A percentile compares a stretch with the other conserved stretches of the same genome.
These are phyloP conservation scores for Virgularia gustaviana DNA, from an alignment of 92 coral and sea anemone genomes.

Conservation along the genomic window DNA sequence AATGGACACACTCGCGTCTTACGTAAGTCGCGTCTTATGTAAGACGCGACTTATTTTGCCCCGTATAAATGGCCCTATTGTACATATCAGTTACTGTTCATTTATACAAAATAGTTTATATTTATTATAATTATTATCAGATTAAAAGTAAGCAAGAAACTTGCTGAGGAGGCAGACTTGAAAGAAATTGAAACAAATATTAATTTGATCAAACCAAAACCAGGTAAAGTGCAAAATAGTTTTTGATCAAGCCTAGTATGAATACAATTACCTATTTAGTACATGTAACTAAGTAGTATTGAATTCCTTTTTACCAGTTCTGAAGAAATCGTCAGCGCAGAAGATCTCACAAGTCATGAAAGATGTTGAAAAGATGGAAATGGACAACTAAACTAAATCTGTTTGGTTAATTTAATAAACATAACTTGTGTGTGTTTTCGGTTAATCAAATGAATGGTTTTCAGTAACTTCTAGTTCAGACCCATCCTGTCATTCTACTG, in stretches of 20 bases:
- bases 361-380: slow-evolving; percentile 89
- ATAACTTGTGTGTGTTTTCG: too few relatives aligned
- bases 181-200: slow-evolving; percentile 84
- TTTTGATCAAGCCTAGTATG: not conserved
- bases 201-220: slow-evolving; percentile 72
- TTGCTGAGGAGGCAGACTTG: slow-evolving; percentile 75
- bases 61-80: too few relatives aligned
- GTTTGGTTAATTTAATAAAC: not conserved
- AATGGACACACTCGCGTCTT: too few relatives aligned
- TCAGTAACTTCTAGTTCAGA: too few relatives aligned
- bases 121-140: slow-evolving; percentile 37
- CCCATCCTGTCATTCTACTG: too few relatives aligned
- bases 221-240: slow-evolving; percentile 70
- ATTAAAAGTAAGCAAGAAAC: slow-evolving; percentile 79
- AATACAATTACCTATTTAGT: not conserved
- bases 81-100: too few relatives aligned
- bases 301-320: slow-evolving; percentile 51
- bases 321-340: slow-evolving; percentile 66
- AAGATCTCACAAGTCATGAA: slow-evolving; percentile 96
- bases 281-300: not conserved
- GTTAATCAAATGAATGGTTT: too few relatives aligned
- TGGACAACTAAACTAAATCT: slow-evolving; percentile 54
- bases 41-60: too few relatives aligned
- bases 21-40: too few relatives aligned
- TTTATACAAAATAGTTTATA: not conserved